phyloP scores from a whole-genome alignment of 2,888 invertebrate species.

The Dynastes maya region DNA sequence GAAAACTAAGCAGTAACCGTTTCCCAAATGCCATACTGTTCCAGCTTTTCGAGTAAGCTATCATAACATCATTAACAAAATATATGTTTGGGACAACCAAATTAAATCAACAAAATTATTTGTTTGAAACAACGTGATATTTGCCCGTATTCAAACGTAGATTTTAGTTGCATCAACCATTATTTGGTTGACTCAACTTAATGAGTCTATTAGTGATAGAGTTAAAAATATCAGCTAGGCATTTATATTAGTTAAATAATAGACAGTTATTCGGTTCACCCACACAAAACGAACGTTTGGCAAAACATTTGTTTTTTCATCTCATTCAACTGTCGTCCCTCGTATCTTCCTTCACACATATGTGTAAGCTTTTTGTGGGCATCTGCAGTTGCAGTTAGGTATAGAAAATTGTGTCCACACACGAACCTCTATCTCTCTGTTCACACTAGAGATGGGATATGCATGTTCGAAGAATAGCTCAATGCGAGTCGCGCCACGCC shows the following conservation, averaged over 20 bases:
- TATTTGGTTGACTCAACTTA: no score
- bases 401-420: background rate
- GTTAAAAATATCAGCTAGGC: background rate
- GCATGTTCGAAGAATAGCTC: background rate
- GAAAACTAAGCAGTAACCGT: no score
- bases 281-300: background rate
- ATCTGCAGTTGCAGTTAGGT: background rate
- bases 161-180: no score
- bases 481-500: background rate
- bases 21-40: no score
- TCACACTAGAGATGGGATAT: conserved; percentile 7
- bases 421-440: conserved; percentile 3
- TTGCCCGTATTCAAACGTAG: no score
- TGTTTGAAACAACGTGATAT: no score
- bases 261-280: conserved; percentile 11
- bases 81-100: no score
- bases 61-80: no score
- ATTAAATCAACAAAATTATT: no score
- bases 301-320: conserved; percentile 12
- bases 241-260: conserved; percentile 3
- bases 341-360: background rate
- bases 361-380: background rate
- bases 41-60: no score
- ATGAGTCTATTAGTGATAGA: no score
- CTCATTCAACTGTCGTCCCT: background rate